Evolutionary conservation across 37 sponge, comb jelly and placozoan species (phyloP).

Genomic region (Ephydatia muelleri): DNA sequence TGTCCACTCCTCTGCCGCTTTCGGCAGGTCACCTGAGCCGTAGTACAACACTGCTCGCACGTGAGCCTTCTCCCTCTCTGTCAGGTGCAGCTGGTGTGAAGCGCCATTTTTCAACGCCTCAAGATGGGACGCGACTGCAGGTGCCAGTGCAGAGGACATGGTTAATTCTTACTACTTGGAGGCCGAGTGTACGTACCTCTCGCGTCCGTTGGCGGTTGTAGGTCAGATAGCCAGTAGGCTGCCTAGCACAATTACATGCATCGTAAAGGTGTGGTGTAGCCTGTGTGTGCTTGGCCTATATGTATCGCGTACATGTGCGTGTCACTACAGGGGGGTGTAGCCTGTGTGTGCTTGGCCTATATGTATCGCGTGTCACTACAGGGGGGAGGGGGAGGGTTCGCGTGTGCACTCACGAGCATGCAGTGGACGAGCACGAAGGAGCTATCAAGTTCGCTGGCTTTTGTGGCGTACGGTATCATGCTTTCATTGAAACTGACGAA

Average conservation of each 20-base stretch:
- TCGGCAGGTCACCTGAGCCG: slow-evolving; percentile 40
- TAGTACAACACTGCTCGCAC: slow-evolving; percentile 36
- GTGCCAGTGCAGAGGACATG: neutral
- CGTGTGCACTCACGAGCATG: slow-evolving; percentile 42
- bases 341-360: too few relatives aligned
- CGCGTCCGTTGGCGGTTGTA: slow-evolving; percentile 30
- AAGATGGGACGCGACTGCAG: neutral
- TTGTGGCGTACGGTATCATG: slow-evolving; percentile 12
- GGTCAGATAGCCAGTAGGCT: slow-evolving; percentile 6
- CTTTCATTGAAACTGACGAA: slow-evolving; percentile 30
- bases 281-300: too few relatives aligned
- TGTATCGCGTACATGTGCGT: too few relatives aligned
- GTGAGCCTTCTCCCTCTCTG: slow-evolving; percentile 45
- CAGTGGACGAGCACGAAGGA: slow-evolving; percentile 47
- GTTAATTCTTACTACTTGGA: neutral
- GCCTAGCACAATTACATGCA: slow-evolving; percentile 6
- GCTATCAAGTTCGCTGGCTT: slow-evolving; percentile 38
- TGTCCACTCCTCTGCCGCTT: slow-evolving; percentile 14
- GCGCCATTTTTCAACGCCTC: slow-evolving; percentile 32
- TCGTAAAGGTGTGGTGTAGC: neutral
- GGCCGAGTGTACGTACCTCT: slow-evolving; percentile 9
- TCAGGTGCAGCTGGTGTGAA: slow-evolving; percentile 1
- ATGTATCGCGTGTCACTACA: neutral
- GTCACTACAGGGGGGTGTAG: too few relatives aligned
- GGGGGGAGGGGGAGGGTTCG: too few relatives aligned